These are phyloP conservation scores for Calyptomena viridis DNA, from an alignment of 2,113 vertebrate genomes.

Conservation along the genomic window DNA sequence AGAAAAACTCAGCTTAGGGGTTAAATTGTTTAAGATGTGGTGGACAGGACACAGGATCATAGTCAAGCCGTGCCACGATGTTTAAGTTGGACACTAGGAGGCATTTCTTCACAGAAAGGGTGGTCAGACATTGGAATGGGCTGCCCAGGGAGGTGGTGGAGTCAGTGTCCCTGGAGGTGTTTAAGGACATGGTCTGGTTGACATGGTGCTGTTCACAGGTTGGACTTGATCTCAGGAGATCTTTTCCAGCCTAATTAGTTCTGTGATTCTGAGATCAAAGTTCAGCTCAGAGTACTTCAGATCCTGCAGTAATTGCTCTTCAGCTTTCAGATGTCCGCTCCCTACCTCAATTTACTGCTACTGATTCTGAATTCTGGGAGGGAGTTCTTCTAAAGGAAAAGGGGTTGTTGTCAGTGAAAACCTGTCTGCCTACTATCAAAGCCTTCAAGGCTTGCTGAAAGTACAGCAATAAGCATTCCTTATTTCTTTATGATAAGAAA, in stretches of 20 bases:
- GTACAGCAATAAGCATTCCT: background rate
- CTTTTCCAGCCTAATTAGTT: background rate
- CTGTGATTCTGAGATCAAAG: background rate
- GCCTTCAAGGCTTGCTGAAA: background rate
- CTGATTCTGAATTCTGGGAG: background rate
- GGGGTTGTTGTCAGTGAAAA: background rate
- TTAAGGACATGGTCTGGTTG: background rate
- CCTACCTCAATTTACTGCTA: background rate
- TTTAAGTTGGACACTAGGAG: background rate
- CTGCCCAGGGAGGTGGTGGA: background rate
- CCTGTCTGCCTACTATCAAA: background rate
- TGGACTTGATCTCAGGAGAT: background rate
- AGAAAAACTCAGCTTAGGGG: background rate
- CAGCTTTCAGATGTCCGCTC: background rate
- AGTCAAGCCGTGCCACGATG: background rate
- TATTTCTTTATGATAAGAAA: background rate
- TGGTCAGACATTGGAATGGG: background rate
- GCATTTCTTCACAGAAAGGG: background rate
- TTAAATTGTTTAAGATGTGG: fast-evolving
- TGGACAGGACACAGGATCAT: background rate
- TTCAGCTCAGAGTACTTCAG: background rate
- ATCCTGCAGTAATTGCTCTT: background rate
- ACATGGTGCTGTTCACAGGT: background rate
- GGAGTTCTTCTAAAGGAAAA: background rate
- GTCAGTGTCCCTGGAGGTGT: background rate